Base-by-base conservation (phyloP, 1,140 invertebrate species). In the Drosophila athabasca region DNA sequence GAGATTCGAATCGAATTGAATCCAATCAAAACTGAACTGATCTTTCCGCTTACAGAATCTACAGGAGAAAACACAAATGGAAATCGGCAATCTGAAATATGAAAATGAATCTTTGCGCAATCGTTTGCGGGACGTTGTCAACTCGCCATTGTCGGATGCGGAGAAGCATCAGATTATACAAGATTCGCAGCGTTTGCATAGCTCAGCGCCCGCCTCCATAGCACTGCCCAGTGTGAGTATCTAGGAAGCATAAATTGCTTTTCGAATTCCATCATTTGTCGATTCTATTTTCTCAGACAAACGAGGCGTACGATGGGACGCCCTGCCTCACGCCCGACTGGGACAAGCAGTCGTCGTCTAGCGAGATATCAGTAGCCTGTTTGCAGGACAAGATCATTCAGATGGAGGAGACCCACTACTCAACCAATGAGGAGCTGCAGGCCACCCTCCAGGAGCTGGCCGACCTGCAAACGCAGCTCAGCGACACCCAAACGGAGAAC, bases 371-470 rank as follows among this genome's bases (percentile, higher is more conserved):
- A 8, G 96, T 98, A 57, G 96, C 97, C 2, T 98, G 97, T 92
- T 93, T 98, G 43, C 97, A 98, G 91, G 97, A 98, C 90, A 94
- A 97, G 80, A 97, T 98, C 75, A 93, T 97, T 76, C 97, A 98
- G 51, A 93, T 94, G 93, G 93, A 94, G 71, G 93, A 94, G 68
- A 93, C 93, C 3, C 93, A 93, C 89, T 94, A 93, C 76, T 95
- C 95, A 52, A 98, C 97, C n/a, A 98, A 97, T 90, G 97, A 99
- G 92, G 98, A 99, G 92, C 93, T 99, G 1, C 97, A 98, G 92
- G 98, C 97, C 0, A 98, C 97, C 0, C 93, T 98, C 45, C 97
- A 98, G 79, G 97, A 98, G 92, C 92, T 98, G 57, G 96, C 96
- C 39, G 97, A 98, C 92, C 93, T 98, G 35, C 97, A 96, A 92